Evolutionary conservation across 37 sponge, comb jelly and placozoan species (phyloP), one percentile per base, ranked within the genome.

Genomic region (Spongia lamella): DNA sequence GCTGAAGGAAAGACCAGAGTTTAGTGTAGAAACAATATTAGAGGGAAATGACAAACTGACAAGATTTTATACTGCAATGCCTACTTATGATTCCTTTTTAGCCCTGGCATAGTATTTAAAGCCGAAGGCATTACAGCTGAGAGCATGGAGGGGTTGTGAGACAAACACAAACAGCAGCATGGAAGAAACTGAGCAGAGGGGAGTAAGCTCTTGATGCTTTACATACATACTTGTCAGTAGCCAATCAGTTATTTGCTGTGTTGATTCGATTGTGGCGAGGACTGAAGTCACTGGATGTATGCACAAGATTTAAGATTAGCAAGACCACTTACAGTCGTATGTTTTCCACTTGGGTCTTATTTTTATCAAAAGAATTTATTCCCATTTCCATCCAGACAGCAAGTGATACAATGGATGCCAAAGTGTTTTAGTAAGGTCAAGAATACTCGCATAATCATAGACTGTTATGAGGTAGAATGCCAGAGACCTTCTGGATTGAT

Each of bases 41-140:
- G n/a, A n/a, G n/a, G n/a, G n/a, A n/a, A 26, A 66, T 38, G 79
- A 78, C 35, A 22, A 66, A 3, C 43, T 60, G 71, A 80, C 80
- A 16, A 56, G 80, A 43, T 80, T 80, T 58, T 70, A 80, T 69
- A 80, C 80, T 70, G 72, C 70, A 14, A 49, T 80, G 29, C 71
- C 80, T 5, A 70, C 43, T 19, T 80, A 60, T 3, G 17, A 33
- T 39, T 26, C 61, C 4, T 68, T 68, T 38, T 24, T 27, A 31
- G 33, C 80, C 20, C 57, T 80, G 17, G 61, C 61, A 56, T 50
- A 69, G 14, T 80, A 69, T 24, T 60, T 80, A 27, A 51, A 68
- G 30, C 80, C 80, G 26, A 80, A 80, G 49, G 80, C 80, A 25
- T 36, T 1, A 30, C 40, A 36, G 2, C 43, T 80, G 71, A 70